Conservation (phyloP, 2,113 vertebrate genomes). For the Haemorhous mexicanus region DNA sequence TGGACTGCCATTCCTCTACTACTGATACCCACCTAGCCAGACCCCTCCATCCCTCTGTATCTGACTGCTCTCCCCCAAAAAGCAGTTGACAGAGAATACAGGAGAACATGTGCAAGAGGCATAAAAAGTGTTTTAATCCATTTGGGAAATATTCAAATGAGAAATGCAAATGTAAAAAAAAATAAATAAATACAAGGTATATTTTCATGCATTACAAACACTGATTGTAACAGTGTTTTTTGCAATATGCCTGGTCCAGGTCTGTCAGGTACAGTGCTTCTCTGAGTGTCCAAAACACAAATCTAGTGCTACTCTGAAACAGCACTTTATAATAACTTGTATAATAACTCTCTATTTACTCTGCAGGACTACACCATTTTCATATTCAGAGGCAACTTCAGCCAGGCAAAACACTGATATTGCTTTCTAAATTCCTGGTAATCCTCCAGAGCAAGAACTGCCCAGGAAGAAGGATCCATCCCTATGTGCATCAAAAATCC, state of each 20-base stretch:
- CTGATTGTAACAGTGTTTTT: background rate
- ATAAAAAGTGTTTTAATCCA: background rate
- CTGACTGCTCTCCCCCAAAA: background rate
- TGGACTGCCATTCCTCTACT: background rate
- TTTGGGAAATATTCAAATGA: background rate
- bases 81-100: background rate
- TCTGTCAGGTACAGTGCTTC: background rate
- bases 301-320: background rate
- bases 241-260: background rate
- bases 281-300: background rate
- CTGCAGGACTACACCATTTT: background rate
- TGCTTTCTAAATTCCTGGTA: background rate
- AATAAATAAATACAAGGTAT: background rate
- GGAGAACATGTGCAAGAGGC: background rate
- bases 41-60: background rate
- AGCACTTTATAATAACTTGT: background rate
- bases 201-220: background rate
- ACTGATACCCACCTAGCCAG: background rate
- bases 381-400: background rate
- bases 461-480: background rate
- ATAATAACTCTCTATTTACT: background rate
- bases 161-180: background rate
- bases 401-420: background rate
- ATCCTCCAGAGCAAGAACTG: background rate
- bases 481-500: background rate